These are phyloP conservation scores for Mizuhopecten yessoensis DNA, from an alignment of 1,140 invertebrate genomes.

Conservation along the genomic window DNA sequence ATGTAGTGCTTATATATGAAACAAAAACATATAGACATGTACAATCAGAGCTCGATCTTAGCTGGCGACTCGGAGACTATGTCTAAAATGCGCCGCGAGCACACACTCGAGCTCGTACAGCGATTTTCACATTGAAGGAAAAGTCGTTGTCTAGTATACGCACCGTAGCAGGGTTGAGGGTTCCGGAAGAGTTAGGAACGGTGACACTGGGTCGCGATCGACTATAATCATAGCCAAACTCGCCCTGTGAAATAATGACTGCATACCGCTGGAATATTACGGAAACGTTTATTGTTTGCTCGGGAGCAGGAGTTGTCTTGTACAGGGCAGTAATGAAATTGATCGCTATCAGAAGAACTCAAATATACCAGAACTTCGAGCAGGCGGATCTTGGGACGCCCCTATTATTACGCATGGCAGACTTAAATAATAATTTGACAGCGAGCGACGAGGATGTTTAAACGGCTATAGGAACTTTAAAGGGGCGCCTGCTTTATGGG, in stretches of 20 bases:
- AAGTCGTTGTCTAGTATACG: neutral
- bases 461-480: constrained; percentile 8
- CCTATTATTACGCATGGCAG: constrained; percentile 13
- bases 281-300: constrained; percentile 20
- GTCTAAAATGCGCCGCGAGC: constrained; percentile 29
- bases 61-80: constrained; percentile 16
- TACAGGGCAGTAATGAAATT: constrained; percentile 14
- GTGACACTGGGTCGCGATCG: neutral
- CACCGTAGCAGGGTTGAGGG: constrained; percentile 19
- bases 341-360: constrained; percentile 25
- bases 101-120: neutral
- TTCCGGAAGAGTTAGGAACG: constrained; percentile 23
- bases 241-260: constrained; percentile 32
- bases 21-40: constrained; percentile 36
- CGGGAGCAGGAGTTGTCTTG: neutral
- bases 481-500: neutral
- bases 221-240: neutral
- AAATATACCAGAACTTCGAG: constrained; percentile 16
- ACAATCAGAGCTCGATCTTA: constrained; percentile 17
- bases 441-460: neutral
- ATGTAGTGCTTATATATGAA: constrained; percentile 21
- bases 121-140: neutral
- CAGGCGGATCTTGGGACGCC: constrained; percentile 1
- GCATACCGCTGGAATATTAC: constrained; percentile 7
- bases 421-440: constrained; percentile 40